phyloP scores from a whole-genome alignment of 2,888 invertebrate genomes.

The Lacanobia oleracea region DNA sequence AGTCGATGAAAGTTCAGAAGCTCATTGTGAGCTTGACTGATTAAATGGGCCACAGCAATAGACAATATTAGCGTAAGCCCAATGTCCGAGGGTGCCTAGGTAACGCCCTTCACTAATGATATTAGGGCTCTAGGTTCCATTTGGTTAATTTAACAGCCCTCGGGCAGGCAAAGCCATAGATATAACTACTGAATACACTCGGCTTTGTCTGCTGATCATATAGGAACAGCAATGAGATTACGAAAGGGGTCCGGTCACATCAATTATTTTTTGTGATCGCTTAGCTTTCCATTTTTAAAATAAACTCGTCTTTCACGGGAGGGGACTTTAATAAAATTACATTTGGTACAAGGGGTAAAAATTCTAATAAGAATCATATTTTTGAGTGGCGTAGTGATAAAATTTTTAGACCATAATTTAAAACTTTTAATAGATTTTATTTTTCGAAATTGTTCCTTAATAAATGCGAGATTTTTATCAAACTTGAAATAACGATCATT shows the following conservation, averaged over 20 bases:
- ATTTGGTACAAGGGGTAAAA: constrained; percentile 57
- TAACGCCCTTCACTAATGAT: constrained; percentile 39
- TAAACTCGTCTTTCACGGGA: constrained; percentile 78
- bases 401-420: neutral
- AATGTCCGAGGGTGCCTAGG: constrained; percentile 43
- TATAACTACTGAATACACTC: constrained; percentile 46
- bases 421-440: neutral
- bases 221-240: constrained; percentile 77
- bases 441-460: neutral
- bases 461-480: neutral
- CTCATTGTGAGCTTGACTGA: constrained; percentile 8
- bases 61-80: constrained; percentile 29
- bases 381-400: constrained; percentile 11
- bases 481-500: constrained; percentile 3
- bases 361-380: constrained; percentile 50
- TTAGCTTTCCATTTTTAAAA: constrained; percentile 88
- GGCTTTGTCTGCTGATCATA: constrained; percentile 59
- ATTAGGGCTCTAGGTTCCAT: constrained; percentile 54
- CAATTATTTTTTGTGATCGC: constrained; percentile 86
- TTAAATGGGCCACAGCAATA: constrained; percentile 26
- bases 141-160: constrained; percentile 51
- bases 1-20: constrained; percentile 17
- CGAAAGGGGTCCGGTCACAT: constrained; percentile 81
- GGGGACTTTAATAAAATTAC: constrained; percentile 85
- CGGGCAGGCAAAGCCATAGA: constrained; percentile 30